phyloP scores from a whole-genome alignment of 92 coral and sea anemone species.

The Porites divaricata region DNA sequence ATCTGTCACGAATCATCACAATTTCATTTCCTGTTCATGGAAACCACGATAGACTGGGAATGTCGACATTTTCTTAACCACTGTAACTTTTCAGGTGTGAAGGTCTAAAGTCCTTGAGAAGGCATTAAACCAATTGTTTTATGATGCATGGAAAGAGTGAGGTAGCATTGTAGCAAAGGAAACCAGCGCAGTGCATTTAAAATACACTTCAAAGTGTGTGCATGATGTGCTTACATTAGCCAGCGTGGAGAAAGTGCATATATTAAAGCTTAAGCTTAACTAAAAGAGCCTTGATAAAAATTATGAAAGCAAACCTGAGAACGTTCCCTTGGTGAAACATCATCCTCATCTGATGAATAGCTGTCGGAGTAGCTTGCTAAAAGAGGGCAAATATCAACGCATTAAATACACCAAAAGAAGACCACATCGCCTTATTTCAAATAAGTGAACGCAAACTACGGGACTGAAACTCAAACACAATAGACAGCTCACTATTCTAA shows the following conservation, averaged over 20 bases:
- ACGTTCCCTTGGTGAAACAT: constrained; percentile 96
- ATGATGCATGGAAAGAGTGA: too few relatives aligned
- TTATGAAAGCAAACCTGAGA: constrained; percentile 75
- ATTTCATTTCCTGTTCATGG: background rate
- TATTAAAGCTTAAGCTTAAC: background rate
- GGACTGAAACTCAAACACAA: background rate
- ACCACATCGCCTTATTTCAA: background rate
- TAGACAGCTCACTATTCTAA: background rate
- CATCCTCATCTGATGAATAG: constrained; percentile 97
- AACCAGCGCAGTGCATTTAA: too few relatives aligned
- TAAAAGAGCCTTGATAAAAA: background rate
- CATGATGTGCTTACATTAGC: constrained; percentile 11
- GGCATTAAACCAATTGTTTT: background rate
- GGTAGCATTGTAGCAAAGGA: too few relatives aligned
- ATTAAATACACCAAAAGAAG: background rate
- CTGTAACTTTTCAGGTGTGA: background rate
- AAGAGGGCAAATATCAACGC: constrained; percentile 7
- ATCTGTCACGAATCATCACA: background rate
- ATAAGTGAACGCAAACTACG: background rate
- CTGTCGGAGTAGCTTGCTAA: constrained; percentile 99
- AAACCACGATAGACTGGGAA: background rate
- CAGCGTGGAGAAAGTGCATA: background rate
- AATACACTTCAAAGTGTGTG: constrained; percentile 4
- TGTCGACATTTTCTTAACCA: too few relatives aligned
- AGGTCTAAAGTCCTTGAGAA: background rate